A percentile compares a stretch with the other conserved stretches of the same genome.
These are phyloP conservation scores for Nymphalis c-album DNA, from an alignment of 2,888 invertebrate species.

Conservation along the genomic window DNA sequence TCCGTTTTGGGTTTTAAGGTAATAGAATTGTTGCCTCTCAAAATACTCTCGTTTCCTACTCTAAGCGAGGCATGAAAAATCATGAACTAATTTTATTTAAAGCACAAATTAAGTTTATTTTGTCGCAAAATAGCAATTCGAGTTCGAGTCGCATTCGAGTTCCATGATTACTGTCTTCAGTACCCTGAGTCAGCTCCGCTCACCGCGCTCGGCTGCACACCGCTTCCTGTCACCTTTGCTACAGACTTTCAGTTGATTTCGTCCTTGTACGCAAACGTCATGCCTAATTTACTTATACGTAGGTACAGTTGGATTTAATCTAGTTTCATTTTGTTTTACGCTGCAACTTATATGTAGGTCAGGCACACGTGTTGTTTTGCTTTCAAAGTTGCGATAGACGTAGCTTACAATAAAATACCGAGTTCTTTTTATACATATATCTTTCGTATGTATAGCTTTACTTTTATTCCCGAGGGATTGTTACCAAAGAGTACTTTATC, in stretches of 20 bases:
- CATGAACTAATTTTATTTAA: background rate
- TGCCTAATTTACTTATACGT: slow-evolving; percentile 50
- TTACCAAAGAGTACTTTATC: slow-evolving; percentile 16
- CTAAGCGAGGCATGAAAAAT: no score
- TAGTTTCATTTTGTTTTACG: slow-evolving; percentile 37
- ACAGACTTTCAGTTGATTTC: slow-evolving; percentile 77
- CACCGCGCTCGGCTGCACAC: slow-evolving; percentile 71
- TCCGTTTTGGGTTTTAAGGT: no score
- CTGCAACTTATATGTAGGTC: slow-evolving; percentile 31
- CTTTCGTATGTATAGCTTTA: slow-evolving; percentile 18
- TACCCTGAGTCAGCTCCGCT: slow-evolving; percentile 70
- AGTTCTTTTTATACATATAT: slow-evolving; percentile 29
- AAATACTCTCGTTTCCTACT: no score
- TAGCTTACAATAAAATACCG: slow-evolving; percentile 27
- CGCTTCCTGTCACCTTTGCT: slow-evolving; percentile 79
- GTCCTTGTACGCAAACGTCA: slow-evolving; percentile 71
- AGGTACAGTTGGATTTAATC: slow-evolving; percentile 38
- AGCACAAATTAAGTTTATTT: background rate
- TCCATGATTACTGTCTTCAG: slow-evolving; percentile 48
- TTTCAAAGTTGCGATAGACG: slow-evolving; percentile 25
- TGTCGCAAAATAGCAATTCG: slow-evolving; percentile 2
- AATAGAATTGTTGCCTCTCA: no score
- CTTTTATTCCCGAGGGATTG: slow-evolving; percentile 17
- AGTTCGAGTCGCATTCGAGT: slow-evolving; percentile 47
- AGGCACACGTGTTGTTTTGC: slow-evolving; percentile 28